These are phyloP conservation scores for Iselma pallidipennis DNA, from an alignment of 2,888 invertebrate species.

Conservation along the genomic window DNA sequence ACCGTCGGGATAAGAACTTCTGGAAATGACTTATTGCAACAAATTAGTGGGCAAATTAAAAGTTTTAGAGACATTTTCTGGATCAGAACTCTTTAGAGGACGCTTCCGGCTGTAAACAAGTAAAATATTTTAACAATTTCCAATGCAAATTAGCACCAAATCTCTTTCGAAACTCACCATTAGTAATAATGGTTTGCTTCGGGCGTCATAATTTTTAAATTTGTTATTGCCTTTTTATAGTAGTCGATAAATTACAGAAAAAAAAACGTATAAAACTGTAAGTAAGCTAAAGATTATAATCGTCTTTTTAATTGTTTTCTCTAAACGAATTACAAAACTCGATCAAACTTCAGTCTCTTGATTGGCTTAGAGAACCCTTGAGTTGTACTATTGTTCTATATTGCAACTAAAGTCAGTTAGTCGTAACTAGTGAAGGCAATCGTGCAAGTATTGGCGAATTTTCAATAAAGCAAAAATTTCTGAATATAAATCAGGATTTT, in stretches of 20 bases:
- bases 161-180: not conserved
- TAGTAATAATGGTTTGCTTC: not conserved
- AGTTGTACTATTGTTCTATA: not conserved
- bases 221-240: not conserved
- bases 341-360: no score
- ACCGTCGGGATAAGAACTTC: constrained; percentile 8
- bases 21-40: constrained; percentile 29
- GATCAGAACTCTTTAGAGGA: constrained; percentile 24
- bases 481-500: not conserved
- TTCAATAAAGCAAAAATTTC: not conserved
- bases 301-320: no score
- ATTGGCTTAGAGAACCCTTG: not conserved
- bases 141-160: constrained; percentile 27
- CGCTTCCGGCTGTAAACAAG: constrained; percentile 28
- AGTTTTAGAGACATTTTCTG: constrained; percentile 27
- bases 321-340: no score
- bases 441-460: not conserved
- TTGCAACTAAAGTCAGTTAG: not conserved
- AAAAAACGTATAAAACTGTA: no score
- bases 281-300: no score
- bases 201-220: not conserved
- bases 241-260: not conserved
- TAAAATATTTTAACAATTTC: constrained; percentile 28
- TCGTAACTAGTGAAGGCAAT: not conserved
- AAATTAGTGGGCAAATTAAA: constrained; percentile 35